phyloP scores from a whole-genome alignment of 1,140 invertebrate species.

The Eueides isabella region DNA sequence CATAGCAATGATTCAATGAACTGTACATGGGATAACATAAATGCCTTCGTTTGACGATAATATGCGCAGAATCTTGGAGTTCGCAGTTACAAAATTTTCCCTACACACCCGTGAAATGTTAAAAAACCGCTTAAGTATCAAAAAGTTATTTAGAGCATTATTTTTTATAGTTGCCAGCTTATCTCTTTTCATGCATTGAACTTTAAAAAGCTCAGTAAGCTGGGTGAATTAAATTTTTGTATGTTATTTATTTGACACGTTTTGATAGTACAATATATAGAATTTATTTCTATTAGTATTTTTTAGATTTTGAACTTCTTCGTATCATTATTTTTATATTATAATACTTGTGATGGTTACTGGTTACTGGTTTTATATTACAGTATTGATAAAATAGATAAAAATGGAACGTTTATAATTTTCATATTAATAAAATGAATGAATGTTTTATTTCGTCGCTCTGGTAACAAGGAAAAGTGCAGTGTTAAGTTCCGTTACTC shows the following conservation, averaged over 20 bases:
- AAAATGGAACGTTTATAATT: no score
- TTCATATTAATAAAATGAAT: no score
- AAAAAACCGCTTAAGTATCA: neutral
- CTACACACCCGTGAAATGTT: neutral
- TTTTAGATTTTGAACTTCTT: no score
- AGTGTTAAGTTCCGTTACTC: no score
- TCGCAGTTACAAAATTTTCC: slow-evolving; percentile 4
- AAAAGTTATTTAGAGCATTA: neutral
- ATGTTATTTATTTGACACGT: neutral
- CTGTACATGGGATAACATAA: slow-evolving; percentile 64
- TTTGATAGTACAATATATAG: neutral
- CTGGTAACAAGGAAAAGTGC: no score
- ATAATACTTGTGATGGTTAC: no score
- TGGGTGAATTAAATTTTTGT: neutral
- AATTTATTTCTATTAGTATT: no score
- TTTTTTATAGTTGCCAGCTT: neutral
- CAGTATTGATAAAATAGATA: no score
- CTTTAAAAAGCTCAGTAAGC: neutral
- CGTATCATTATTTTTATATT: no score
- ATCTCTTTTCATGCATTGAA: neutral
- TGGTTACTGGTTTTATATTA: no score
- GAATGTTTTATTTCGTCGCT: no score
- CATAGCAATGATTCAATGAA: slow-evolving; percentile 62
- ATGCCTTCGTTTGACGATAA: slow-evolving; percentile 39
- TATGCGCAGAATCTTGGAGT: slow-evolving; percentile 20